Percentiles rank a stretch among this genome's conserved stretches.
Conservation (phyloP, 2,113 vertebrate species). For the Merops nubicus region DNA sequence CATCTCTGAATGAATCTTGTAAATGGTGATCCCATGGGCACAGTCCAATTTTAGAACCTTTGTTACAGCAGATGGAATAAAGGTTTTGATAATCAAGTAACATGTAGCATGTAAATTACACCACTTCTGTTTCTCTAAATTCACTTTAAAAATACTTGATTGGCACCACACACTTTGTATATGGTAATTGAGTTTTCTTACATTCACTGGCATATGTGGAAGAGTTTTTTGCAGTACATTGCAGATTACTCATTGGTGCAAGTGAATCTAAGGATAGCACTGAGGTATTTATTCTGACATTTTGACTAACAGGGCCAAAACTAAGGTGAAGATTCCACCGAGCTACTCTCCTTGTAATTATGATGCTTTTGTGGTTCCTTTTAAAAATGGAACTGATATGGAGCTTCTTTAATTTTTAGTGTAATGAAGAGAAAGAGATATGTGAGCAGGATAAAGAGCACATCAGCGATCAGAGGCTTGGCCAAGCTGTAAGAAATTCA, state of each 20-base stretch:
- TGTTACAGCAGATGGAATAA: constrained; percentile 24
- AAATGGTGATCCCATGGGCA: background rate
- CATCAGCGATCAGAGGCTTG: background rate
- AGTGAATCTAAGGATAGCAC: background rate
- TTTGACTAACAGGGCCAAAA: background rate
- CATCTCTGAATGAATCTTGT: constrained; percentile 20
- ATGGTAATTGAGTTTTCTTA: background rate
- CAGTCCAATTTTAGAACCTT: background rate
- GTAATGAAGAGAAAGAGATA: background rate
- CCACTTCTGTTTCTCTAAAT: background rate
- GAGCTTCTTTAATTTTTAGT: background rate
- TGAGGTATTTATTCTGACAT: background rate
- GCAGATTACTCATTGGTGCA: background rate
- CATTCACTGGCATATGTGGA: background rate
- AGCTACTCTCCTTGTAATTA: no score
- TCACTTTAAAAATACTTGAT: background rate
- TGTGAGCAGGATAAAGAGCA: background rate
- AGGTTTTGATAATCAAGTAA: constrained; percentile 1
- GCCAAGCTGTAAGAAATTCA: background rate
- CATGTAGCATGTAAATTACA: background rate
- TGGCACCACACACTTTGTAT: background rate
- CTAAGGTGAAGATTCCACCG: background rate
- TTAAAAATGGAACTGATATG: background rate
- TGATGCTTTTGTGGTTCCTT: no score
- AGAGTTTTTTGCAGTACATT: background rate